Percentiles rank a stretch among this genome's conserved stretches.
phyloP scores from a whole-genome alignment of 2,113 vertebrate genomes.

The Paramisgurnus dabryanus region DNA sequence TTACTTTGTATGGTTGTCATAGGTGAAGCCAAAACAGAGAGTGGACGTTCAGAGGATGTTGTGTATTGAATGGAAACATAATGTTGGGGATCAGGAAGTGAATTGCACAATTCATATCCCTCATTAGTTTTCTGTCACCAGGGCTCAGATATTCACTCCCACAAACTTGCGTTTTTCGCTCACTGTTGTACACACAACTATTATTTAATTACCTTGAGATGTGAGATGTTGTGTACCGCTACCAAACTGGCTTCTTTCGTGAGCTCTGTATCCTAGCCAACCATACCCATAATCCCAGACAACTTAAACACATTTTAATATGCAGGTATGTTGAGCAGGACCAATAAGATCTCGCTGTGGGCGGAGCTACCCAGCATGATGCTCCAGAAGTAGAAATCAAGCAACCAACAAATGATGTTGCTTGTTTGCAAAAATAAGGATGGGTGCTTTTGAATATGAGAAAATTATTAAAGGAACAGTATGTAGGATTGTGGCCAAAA shows the following conservation, averaged over 20 bases:
- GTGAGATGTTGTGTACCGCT: neutral
- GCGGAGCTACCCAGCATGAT: neutral
- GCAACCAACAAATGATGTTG: too few relatives aligned
- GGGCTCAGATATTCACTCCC: slow-evolving; percentile 20
- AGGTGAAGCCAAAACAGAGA: slow-evolving; percentile 9
- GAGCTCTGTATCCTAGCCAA: too few relatives aligned
- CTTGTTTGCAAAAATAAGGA: too few relatives aligned
- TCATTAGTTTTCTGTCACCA: slow-evolving; percentile 2
- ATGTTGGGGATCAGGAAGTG: slow-evolving; percentile 31
- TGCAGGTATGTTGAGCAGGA: neutral
- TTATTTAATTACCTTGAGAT: slow-evolving; percentile 11
- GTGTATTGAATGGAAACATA: slow-evolving; percentile 47
- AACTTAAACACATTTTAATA: neutral
- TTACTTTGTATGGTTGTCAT: neutral
- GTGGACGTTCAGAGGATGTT: slow-evolving; percentile 34
- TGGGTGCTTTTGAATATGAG: too few relatives aligned
- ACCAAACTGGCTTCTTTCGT: neutral
- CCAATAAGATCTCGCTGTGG: neutral
- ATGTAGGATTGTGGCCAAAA: too few relatives aligned
- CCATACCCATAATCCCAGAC: too few relatives aligned
- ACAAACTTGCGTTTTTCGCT: neutral
- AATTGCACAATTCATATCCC: slow-evolving; percentile 26
- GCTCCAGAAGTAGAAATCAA: neutral
- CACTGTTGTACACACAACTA: neutral
- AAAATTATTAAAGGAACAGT: too few relatives aligned